A percentile compares a stretch with the other conserved stretches of the same genome.
Conservation (phyloP, 2,888 invertebrate species). For the Macaria liturata region DNA sequence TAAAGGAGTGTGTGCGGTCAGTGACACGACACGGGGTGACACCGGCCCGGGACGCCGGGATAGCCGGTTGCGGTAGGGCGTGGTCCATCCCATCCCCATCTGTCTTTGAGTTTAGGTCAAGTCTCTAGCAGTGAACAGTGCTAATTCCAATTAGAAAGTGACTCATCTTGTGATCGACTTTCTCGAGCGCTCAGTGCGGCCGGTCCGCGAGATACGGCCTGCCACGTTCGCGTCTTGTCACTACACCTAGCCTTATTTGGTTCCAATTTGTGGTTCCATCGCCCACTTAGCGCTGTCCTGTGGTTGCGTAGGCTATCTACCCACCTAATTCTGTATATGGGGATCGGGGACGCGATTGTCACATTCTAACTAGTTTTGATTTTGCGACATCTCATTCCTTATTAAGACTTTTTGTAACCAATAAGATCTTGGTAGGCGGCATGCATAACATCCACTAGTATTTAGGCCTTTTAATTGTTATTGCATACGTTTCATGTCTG, state of each 20-base stretch:
- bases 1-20: constrained; percentile 70
- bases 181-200: constrained; percentile 55
- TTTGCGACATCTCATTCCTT: background rate
- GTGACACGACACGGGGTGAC: constrained; percentile 65
- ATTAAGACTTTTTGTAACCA: background rate
- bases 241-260: constrained; percentile 71
- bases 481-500: constrained; percentile 29
- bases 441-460: background rate
- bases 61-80: constrained; percentile 80
- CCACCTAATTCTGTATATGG: constrained; percentile 54
- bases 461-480: background rate
- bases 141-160: constrained; percentile 56
- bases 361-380: constrained; percentile 12
- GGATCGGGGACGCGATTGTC: constrained; percentile 32
- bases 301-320: constrained; percentile 60
- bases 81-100: constrained; percentile 59
- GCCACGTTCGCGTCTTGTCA: constrained; percentile 66
- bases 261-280: constrained; percentile 59
- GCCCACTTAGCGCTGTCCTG: constrained; percentile 61
- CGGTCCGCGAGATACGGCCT: constrained; percentile 51
- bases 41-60: constrained; percentile 58
- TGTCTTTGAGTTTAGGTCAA: constrained; percentile 30
- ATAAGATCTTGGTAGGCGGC: too few species aligned
- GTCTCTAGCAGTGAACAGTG: constrained; percentile 25
- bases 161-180: constrained; percentile 53